phyloP scores from a whole-genome alignment of 53 echinoderm and acorn worm species.

The Astropecten irregularis region DNA sequence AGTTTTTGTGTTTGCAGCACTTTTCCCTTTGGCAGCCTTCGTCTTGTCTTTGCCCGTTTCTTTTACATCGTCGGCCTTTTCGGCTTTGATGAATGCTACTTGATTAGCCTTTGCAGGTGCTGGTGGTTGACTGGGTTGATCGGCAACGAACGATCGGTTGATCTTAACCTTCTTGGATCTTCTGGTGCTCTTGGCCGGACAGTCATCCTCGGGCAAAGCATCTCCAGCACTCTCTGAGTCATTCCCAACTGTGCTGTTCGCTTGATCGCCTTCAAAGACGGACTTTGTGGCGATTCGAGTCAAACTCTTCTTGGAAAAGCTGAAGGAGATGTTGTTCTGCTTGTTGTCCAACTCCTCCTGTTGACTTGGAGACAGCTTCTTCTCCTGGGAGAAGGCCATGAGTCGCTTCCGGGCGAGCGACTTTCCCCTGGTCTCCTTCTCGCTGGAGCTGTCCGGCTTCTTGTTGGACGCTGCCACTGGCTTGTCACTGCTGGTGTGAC shows the following conservation, averaged over 20 bases:
- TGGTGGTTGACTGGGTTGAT: neutral
- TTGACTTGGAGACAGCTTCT: slow-evolving; percentile 43
- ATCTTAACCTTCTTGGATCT: slow-evolving; percentile 62
- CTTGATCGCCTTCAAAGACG: slow-evolving; percentile 45
- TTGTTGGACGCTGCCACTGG: neutral
- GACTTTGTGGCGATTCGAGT: slow-evolving; percentile 46
- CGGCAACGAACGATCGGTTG: slow-evolving; percentile 29
- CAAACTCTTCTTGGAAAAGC: slow-evolving; percentile 77
- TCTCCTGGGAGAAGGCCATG: slow-evolving; percentile 53
- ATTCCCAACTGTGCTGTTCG: slow-evolving; percentile 10
- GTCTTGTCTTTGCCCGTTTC: slow-evolving; percentile 4
- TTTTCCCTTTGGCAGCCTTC: slow-evolving; percentile 5
- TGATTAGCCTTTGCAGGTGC: neutral
- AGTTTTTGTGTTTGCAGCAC: neutral
- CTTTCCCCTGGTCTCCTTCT: slow-evolving; percentile 45
- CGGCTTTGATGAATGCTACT: slow-evolving; percentile 55
- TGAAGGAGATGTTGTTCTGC: slow-evolving; percentile 64
- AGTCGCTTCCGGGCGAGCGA: slow-evolving; percentile 67
- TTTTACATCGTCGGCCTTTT: neutral
- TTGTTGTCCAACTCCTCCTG: slow-evolving; percentile 67
- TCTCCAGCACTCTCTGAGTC: slow-evolving; percentile 13
- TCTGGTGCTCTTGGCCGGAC: slow-evolving; percentile 13
- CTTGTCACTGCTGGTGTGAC: neutral
- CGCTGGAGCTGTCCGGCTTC: neutral
- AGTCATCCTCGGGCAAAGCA: neutral